Evolutionary conservation across 1,140 invertebrate genomes (phyloP).

Genomic region (Vanessa atalanta): DNA sequence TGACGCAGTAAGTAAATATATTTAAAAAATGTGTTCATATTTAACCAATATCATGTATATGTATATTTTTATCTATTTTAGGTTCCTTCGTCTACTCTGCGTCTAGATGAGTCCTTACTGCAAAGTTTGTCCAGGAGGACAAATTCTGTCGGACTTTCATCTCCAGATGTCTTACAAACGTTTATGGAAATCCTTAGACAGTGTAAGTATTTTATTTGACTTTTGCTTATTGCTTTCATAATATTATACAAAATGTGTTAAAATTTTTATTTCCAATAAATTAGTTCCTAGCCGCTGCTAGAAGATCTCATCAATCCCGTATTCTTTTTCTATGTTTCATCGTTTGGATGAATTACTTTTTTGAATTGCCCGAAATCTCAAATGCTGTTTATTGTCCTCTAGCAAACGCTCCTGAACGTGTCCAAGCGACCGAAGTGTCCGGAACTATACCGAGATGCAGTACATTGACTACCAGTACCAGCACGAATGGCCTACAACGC

Average conservation of each 20-base stretch:
- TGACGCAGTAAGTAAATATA: slow-evolving; percentile 8
- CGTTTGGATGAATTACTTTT: too few relatives aligned
- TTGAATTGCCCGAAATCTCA: neutral
- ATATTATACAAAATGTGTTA: too few relatives aligned
- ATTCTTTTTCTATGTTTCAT: neutral
- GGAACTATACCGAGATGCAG: neutral
- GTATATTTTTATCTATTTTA: neutral
- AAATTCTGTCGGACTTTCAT: neutral
- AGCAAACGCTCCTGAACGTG: neutral
- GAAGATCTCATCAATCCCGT: too few relatives aligned
- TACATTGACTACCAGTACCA: neutral
- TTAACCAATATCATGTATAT: neutral
- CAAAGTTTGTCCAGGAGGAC: slow-evolving; percentile 14
- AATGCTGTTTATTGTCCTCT: neutral
- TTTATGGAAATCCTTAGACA: slow-evolving; percentile 10
- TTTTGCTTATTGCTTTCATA: too few relatives aligned
- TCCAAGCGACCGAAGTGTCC: neutral
- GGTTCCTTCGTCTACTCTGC: slow-evolving; percentile 7
- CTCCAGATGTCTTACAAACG: slow-evolving; percentile 9
- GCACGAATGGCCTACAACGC: neutral
- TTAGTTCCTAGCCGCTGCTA: too few relatives aligned
- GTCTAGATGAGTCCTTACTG: slow-evolving; percentile 11
- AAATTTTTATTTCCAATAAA: too few relatives aligned
- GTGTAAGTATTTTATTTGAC: neutral
- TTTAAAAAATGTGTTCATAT: neutral